A percentile compares a stretch with the other conserved stretches of the same genome.
phyloP scores from a whole-genome alignment of 2,888 invertebrate species.

The Galerucella calmariensis region DNA sequence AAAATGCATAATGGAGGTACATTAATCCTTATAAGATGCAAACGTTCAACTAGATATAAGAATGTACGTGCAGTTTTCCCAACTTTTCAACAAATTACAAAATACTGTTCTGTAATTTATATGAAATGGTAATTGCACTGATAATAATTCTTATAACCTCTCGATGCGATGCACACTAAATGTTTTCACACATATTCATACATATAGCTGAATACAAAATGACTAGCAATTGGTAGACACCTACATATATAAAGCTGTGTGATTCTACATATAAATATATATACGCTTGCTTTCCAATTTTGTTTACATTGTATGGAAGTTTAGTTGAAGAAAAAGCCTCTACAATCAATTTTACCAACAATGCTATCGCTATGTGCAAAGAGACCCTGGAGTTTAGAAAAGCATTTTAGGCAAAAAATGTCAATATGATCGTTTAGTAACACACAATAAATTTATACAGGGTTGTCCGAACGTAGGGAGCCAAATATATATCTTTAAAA shows the following conservation, averaged over 20 bases:
- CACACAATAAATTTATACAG: too few species aligned
- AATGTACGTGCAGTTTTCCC: background rate
- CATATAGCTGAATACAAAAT: constrained; percentile 42
- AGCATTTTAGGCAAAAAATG: constrained; percentile 59
- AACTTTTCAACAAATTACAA: background rate
- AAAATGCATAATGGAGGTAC: background rate
- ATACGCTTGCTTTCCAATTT: constrained; percentile 21
- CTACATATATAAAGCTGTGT: constrained; percentile 42
- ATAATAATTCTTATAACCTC: background rate
- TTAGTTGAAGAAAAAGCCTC: constrained; percentile 62
- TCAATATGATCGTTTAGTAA: constrained; percentile 14
- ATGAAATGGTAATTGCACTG: background rate
- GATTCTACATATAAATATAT: constrained; percentile 42
- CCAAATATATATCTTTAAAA: too few species aligned
- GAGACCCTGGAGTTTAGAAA: constrained; percentile 57
- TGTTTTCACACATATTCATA: constrained; percentile 38
- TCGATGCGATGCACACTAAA: background rate
- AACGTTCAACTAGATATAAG: background rate
- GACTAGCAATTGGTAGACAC: constrained; percentile 35
- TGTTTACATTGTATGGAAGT: constrained; percentile 54
- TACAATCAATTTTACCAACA: constrained; percentile 63
- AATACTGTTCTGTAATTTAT: background rate
- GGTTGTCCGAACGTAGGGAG: too few species aligned
- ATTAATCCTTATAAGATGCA: background rate
- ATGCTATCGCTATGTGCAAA: constrained; percentile 62